Percentiles rank a stretch among this genome's conserved stretches.
phyloP scores from a whole-genome alignment of 2,797 vertebrate genomes.

The Etheostoma perlongum region DNA sequence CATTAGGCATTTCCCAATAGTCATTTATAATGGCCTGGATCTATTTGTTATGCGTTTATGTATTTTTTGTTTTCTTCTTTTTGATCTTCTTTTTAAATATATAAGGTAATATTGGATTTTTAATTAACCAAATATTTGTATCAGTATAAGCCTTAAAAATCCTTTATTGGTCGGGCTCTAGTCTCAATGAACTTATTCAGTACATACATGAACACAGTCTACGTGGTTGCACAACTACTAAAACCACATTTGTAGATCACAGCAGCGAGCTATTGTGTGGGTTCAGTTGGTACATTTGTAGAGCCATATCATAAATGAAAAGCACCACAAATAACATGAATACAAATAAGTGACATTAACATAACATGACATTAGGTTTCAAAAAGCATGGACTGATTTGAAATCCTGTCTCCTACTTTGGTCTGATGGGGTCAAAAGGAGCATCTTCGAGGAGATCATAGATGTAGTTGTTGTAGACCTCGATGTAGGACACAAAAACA shows the following conservation, averaged over 20 bases:
- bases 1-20: too few species aligned
- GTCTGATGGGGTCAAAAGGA: constrained; percentile 90
- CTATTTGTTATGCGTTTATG: too few species aligned
- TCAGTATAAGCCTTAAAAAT: too few species aligned
- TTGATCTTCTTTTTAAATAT: too few species aligned
- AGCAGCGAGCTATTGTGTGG: not conserved
- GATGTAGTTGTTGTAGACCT: constrained; percentile 99
- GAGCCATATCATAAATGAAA: not conserved
- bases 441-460: constrained; percentile 95
- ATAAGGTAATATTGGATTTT: too few species aligned
- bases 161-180: too few species aligned
- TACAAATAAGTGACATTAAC: constrained; percentile 1
- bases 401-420: constrained; percentile 87
- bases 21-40: too few species aligned
- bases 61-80: too few species aligned
- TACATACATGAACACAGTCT: not conserved
- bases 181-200: not conserved
- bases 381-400: not conserved
- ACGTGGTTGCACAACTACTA: not conserved
- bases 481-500: constrained; percentile 96
- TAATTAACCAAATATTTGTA: too few species aligned
- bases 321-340: not conserved
- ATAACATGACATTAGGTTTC: not conserved
- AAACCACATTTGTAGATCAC: not conserved
- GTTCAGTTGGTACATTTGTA: not conserved